These are phyloP conservation scores for Tiliacea aurago DNA, from an alignment of 2,888 invertebrate genomes.

Conservation along the genomic window DNA sequence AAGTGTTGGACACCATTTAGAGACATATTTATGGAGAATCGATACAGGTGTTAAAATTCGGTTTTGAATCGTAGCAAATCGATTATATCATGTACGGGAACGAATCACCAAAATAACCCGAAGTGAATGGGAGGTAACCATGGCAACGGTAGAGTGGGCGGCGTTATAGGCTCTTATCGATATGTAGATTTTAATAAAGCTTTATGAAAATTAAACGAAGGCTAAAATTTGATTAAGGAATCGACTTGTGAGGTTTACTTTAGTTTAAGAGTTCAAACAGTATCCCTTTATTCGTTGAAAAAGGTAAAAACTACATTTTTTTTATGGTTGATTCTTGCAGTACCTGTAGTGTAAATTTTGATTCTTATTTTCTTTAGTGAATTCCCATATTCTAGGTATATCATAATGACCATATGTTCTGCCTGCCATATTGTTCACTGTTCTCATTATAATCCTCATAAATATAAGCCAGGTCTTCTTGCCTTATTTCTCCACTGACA, in stretches of 20 bases:
- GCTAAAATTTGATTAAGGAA: conserved; percentile 50
- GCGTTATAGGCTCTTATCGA: conserved; percentile 50
- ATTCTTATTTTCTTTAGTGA: not conserved
- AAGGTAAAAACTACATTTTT: not conserved
- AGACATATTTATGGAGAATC: conserved; percentile 58
- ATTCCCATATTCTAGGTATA: not conserved
- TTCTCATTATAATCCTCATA: not conserved
- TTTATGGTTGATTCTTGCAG: not conserved
- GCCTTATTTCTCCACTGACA: not conserved
- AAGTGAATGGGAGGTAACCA: conserved; percentile 69
- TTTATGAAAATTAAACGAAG: conserved; percentile 47
- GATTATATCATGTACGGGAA: conserved; percentile 76
- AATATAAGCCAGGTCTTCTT: not conserved
- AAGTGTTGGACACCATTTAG: conserved; percentile 45
- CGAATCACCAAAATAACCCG: conserved; percentile 74
- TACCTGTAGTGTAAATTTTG: not conserved
- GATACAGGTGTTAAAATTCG: conserved; percentile 67
- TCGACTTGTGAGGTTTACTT: conserved; percentile 50
- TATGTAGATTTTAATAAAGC: conserved; percentile 59
- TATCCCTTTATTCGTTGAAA: conserved; percentile 25
- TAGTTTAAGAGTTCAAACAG: conserved; percentile 16
- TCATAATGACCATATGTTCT: not conserved
- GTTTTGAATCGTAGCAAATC: conserved; percentile 78
- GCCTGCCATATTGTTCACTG: not conserved
- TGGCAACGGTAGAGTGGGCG: conserved; percentile 66